phyloP scores from a whole-genome alignment of 2,888 invertebrate species.

The Nezara viridula region DNA sequence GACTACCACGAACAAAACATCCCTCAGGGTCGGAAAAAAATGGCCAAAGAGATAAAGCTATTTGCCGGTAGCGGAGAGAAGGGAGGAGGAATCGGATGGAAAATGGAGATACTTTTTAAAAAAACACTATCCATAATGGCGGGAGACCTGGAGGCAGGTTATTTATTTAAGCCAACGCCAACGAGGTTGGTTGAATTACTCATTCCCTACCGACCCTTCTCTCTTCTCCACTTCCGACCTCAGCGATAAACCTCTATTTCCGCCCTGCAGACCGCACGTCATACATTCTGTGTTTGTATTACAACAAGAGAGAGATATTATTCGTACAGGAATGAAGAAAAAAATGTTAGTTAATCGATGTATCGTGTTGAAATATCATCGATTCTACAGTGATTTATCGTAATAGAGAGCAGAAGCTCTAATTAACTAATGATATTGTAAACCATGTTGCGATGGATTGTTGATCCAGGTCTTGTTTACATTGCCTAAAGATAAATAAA shows the following conservation, averaged over 20 bases:
- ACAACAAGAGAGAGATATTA: neutral
- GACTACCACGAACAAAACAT: neutral
- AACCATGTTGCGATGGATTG: neutral
- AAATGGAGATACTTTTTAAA: conserved; percentile 2
- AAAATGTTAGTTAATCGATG: neutral
- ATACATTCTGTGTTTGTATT: conserved; percentile 2
- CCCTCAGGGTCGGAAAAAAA: neutral
- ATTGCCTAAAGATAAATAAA: neutral
- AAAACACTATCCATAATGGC: neutral
- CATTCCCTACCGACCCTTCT: neutral
- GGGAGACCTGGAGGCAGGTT: neutral
- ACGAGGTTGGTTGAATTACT: neutral
- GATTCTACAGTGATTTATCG: neutral
- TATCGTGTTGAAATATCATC: neutral
- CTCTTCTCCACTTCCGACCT: neutral
- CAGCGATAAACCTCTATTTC: conserved; percentile 22
- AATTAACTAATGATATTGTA: neutral
- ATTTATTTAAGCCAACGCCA: neutral
- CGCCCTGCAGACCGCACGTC: neutral
- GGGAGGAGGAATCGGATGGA: neutral
- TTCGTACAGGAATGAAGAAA: neutral
- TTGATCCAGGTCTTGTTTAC: neutral
- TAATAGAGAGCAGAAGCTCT: neutral
- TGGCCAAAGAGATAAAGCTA: neutral
- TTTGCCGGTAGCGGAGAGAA: neutral